Percentiles rank a stretch among this genome's conserved stretches.
phyloP scores from a whole-genome alignment of 2,888 invertebrate species.

The Hemicrepidius hirtus region DNA sequence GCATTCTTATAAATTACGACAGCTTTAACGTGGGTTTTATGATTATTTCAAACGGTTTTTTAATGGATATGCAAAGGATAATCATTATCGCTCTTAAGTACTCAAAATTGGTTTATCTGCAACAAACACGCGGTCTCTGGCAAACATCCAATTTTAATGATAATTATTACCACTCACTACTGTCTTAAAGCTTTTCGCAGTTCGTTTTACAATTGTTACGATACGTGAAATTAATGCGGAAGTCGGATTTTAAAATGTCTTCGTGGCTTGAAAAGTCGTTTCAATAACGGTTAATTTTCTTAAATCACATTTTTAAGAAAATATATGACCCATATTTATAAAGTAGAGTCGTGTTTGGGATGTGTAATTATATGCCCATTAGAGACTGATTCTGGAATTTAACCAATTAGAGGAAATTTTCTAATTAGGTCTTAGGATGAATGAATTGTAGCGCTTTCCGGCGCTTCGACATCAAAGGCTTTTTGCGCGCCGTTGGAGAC shows the following conservation, averaged over 20 bases:
- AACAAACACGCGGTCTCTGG: neutral
- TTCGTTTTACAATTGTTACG: neutral
- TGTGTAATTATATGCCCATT: too few relatives aligned
- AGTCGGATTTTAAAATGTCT: too few relatives aligned
- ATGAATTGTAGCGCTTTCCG: too few relatives aligned
- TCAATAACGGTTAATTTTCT: neutral
- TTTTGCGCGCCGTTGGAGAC: too few relatives aligned
- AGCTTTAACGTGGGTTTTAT: slow-evolving; percentile 6
- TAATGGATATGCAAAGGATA: slow-evolving; percentile 11
- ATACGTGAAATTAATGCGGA: neutral
- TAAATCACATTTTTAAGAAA: neutral
- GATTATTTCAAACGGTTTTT: slow-evolving; percentile 17
- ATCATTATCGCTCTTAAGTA: neutral
- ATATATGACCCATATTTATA: too few relatives aligned
- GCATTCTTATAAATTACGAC: slow-evolving; percentile 8
- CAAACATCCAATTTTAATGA: neutral
- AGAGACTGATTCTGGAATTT: too few relatives aligned
- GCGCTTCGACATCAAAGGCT: too few relatives aligned
- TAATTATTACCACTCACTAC: neutral
- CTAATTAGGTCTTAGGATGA: too few relatives aligned
- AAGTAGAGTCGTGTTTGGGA: too few relatives aligned
- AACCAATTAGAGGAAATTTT: too few relatives aligned
- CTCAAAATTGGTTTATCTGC: slow-evolving; percentile 4
- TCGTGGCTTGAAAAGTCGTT: too few relatives aligned
- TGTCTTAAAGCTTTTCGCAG: neutral